These are phyloP conservation scores for Alosa alosa DNA, from an alignment of 2,113 vertebrate species.

Conservation along the genomic window DNA sequence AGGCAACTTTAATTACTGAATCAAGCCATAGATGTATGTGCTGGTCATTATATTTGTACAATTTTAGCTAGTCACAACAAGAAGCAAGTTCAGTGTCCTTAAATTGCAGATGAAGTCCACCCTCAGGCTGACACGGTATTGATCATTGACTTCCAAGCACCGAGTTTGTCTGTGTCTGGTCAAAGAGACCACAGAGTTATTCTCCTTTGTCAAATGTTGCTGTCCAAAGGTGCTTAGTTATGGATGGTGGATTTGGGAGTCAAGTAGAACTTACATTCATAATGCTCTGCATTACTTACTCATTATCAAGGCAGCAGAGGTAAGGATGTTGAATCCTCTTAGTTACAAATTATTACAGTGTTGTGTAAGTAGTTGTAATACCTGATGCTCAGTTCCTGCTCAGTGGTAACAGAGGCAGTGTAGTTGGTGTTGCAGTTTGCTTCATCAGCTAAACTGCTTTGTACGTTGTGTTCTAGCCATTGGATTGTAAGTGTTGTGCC, in stretches of 20 bases:
- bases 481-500: not conserved
- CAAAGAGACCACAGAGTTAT: not conserved
- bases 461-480: not conserved
- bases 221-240: not conserved
- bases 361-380: not conserved
- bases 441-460: too few relatives aligned
- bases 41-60: too few relatives aligned
- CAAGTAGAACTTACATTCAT: not conserved
- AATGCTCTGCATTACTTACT: not conserved
- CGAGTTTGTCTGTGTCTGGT: not conserved
- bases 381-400: not conserved
- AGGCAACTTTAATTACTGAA: too few relatives aligned
- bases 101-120: not conserved
- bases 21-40: too few relatives aligned
- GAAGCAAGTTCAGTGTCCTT: not conserved
- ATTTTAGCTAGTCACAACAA: too few relatives aligned
- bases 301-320: not conserved
- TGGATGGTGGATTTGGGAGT: not conserved
- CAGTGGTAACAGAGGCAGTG: not conserved
- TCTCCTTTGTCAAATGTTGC: not conserved
- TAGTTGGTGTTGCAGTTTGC: not conserved
- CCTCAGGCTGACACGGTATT: not conserved
- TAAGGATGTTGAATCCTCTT: constrained; percentile 13
- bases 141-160: not conserved
- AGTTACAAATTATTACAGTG: not conserved